Conservation (phyloP, 1,140 invertebrate genomes). For the Hirudo medicinalis region DNA sequence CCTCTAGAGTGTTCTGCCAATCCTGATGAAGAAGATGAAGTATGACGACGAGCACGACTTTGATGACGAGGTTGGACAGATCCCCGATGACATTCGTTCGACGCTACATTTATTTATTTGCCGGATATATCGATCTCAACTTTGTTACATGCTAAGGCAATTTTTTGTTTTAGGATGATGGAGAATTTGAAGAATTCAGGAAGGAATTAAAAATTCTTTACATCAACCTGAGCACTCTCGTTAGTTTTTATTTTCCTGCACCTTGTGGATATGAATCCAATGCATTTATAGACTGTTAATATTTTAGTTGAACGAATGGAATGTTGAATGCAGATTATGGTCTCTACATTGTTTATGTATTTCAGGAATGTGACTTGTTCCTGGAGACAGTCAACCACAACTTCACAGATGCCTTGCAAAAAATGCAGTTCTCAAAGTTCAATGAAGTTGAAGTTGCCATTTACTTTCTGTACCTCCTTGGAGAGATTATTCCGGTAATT, state of each 20-base stretch:
- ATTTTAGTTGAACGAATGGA: too few relatives aligned
- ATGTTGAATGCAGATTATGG: too few relatives aligned
- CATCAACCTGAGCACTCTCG: constrained; percentile 45
- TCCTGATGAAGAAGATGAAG: constrained; percentile 47
- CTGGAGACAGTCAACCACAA: constrained; percentile 41
- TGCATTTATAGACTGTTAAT: too few relatives aligned
- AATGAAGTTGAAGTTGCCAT: constrained; percentile 48
- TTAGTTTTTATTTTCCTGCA: constrained; percentile 23
- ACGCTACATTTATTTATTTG: background rate
- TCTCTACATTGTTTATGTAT: constrained; percentile 15
- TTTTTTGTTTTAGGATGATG: constrained; percentile 47
- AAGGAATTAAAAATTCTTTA: constrained; percentile 48
- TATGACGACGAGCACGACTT: constrained; percentile 48
- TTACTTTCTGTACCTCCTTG: constrained; percentile 45
- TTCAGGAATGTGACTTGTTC: constrained; percentile 43
- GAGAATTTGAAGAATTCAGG: constrained; percentile 46
- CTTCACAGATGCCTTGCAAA: constrained; percentile 39
- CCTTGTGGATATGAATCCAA: too few relatives aligned
- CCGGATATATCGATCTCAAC: background rate
- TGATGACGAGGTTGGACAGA: constrained; percentile 41
- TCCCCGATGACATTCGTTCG: background rate
- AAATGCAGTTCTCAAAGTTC: constrained; percentile 42
- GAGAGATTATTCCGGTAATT: constrained; percentile 45
- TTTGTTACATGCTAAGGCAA: too few relatives aligned
- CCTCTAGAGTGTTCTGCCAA: constrained; percentile 32